Evolutionary conservation across 2,113 vertebrate genomes (phyloP), one percentile per base, ranked within the genome.

Genomic region (Dinomys branickii): DNA sequence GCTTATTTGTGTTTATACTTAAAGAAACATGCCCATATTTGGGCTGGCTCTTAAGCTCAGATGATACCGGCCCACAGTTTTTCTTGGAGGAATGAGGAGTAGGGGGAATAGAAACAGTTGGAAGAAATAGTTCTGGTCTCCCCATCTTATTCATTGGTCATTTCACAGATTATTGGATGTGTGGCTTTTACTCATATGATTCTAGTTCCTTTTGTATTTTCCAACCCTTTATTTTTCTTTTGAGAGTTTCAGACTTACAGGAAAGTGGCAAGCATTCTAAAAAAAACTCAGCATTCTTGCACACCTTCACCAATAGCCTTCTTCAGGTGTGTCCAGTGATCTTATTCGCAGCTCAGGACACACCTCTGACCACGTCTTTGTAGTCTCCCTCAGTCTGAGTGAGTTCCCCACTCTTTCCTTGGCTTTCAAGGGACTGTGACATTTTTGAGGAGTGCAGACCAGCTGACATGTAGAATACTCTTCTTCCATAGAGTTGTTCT

Each of bases 21-120:
- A 88, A 93, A 93, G 87, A 84, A 94, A 93, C 93, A 93, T 75
- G 85, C 87, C 94, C 91, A 52, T 93, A 88, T 95, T 91, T 95
- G 95, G 95, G 69, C 67, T 77, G 93, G 95, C 16, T 94, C 38
- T 69, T 88, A 94, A 77, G 84, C 83, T 84, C 85, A 84, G 69
- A 58, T 75, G 47, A 67, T 75, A 82, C 52, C 94, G 87, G 6
- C 69, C 69, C 84, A n/a, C 35, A 26, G 69, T 93, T 85, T 90
- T 94, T 93, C 94, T 95, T 95, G 86, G 86, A 75, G 81, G 44
- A 52, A 10, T 10, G 52, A 22, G n/a, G 56, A 97, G 38, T 50
- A 89, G 73, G 65, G 88, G 65, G 28, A 78, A 81, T 38, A 59
- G 77, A 85, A 84, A 52, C 44, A 81, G 94, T 94, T 73, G 71